These are phyloP conservation scores for Mimachlamys varia DNA, from an alignment of 2,888 invertebrate genomes.

Conservation along the genomic window DNA sequence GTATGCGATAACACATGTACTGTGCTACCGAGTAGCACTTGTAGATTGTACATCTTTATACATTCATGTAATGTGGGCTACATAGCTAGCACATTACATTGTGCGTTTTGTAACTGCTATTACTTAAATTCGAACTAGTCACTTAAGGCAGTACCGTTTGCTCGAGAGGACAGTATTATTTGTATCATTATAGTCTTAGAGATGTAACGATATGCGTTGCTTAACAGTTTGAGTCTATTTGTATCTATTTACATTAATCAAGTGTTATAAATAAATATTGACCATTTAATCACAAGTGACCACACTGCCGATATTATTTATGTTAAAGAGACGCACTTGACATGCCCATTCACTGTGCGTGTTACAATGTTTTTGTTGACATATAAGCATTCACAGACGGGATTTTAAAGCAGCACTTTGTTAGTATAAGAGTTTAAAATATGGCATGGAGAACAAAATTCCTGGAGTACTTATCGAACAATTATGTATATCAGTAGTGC, in stretches of 20 bases:
- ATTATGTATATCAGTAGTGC: background rate
- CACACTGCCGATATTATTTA: background rate
- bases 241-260: background rate
- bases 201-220: background rate
- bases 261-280: constrained; percentile 15
- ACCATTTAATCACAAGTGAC: background rate
- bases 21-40: no score
- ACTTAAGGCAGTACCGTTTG: background rate
- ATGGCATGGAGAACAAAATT: background rate
- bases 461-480: background rate
- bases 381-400: background rate
- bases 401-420: background rate
- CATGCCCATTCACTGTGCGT: background rate
- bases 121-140: no score
- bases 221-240: constrained; percentile 16
- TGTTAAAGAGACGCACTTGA: constrained; percentile 8
- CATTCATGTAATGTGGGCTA: no score
- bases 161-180: background rate
- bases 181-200: background rate
- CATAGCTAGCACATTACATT: no score
- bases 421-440: background rate
- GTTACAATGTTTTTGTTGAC: background rate
- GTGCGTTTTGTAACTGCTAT: no score
- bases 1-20: no score
- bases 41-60: no score